Conservation (phyloP, 2,888 invertebrate species). For the Diadegma fenestrale region DNA sequence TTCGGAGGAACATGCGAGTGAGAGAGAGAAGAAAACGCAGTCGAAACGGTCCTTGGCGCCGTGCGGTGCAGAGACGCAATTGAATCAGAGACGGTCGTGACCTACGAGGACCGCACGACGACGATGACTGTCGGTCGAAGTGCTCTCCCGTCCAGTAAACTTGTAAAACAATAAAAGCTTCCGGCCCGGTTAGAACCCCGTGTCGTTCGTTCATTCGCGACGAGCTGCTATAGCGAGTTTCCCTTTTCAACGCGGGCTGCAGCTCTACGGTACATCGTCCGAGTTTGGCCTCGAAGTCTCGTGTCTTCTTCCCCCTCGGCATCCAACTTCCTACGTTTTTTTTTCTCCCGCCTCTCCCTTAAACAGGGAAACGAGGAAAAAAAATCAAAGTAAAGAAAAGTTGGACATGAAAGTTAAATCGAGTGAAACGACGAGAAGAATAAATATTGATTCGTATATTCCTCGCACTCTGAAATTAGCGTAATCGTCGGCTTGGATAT, state of each 20-base stretch:
- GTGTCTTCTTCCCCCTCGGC: conserved; percentile 37
- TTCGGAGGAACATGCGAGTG: not conserved
- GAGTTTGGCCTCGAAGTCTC: conserved; percentile 71
- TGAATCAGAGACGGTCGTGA: conserved; percentile 75
- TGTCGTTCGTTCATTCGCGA: conserved; percentile 60
- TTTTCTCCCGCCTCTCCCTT: not conserved
- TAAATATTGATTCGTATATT: not conserved
- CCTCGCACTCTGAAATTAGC: not conserved
- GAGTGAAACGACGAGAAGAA: not conserved
- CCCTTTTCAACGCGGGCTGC: conserved; percentile 71
- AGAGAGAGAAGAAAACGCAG: conserved; percentile 27
- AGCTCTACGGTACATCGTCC: conserved; percentile 69
- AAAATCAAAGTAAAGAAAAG: not conserved
- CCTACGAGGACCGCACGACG: conserved; percentile 52
- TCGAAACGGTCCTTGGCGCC: conserved; percentile 65
- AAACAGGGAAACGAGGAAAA: not conserved
- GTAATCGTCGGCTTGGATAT: not conserved
- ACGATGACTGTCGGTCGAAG: conserved; percentile 58
- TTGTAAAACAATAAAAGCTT: conserved; percentile 85
- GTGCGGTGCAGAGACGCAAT: conserved; percentile 72
- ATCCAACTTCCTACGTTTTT: conserved; percentile 9
- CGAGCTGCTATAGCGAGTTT: conserved; percentile 63
- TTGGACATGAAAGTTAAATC: not conserved
- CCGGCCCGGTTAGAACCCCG: conserved; percentile 75
- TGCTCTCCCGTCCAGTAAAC: conserved; percentile 75